Percentiles rank a stretch among this genome's conserved stretches.
Conservation (phyloP, 2,888 invertebrate genomes). For the Venustoraphidia nigricollis region DNA sequence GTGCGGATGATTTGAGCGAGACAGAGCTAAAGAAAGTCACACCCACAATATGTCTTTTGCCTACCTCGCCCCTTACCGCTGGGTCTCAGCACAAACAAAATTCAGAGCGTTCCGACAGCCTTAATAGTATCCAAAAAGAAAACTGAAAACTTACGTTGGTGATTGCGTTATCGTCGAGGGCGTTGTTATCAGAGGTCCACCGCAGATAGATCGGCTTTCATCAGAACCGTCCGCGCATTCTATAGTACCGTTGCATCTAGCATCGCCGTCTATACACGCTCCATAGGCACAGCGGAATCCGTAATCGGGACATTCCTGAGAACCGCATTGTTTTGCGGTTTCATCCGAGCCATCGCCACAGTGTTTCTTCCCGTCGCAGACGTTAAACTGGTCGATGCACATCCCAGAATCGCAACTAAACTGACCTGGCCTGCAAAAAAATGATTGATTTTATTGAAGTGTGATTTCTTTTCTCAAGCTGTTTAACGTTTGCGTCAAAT, state of each 20-base stretch:
- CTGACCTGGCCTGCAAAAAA: background rate
- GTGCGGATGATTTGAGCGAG: no score
- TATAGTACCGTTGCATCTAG: constrained; percentile 32
- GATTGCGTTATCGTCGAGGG: no score
- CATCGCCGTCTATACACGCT: constrained; percentile 39
- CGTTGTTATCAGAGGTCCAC: no score
- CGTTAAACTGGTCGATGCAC: constrained; percentile 6
- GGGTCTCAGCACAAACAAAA: no score
- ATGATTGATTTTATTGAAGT: background rate
- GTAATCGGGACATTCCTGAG: constrained; percentile 29
- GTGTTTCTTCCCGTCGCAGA: constrained; percentile 1
- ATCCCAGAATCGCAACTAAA: background rate
- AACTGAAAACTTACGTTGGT: no score
- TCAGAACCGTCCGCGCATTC: constrained; percentile 36
- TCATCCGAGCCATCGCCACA: constrained; percentile 2
- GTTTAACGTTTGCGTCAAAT: no score
- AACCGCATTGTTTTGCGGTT: background rate
- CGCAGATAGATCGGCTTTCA: constrained; percentile 18
- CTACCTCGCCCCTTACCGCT: no score
- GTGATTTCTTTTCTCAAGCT: no score
- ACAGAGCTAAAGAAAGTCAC: no score
- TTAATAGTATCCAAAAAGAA: no score
- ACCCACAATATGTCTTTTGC: no score
- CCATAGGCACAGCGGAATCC: constrained; percentile 45
- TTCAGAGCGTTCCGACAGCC: no score